phyloP scores from a whole-genome alignment of 64 coral and sea anemone genomes.

The Actinia equina region DNA sequence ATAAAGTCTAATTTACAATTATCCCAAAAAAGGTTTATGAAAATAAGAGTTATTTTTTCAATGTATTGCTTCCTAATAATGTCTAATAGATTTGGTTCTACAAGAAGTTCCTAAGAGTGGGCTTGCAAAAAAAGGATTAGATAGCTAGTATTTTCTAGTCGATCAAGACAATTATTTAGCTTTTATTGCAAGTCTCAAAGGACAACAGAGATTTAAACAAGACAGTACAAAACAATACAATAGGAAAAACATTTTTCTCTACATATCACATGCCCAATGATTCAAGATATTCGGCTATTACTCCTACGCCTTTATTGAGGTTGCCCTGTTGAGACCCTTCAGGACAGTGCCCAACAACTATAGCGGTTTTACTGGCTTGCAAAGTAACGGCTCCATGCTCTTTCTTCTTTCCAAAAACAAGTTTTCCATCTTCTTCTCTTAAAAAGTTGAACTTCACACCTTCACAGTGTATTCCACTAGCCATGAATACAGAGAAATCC shows the following conservation, averaged over 20 bases:
- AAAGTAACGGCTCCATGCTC: constrained; percentile 44
- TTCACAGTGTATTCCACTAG: constrained; percentile 38
- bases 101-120: neutral
- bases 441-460: constrained; percentile 61
- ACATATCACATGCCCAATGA: constrained; percentile 35
- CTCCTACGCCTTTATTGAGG: constrained; percentile 69
- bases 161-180: neutral
- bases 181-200: neutral
- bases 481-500: constrained; percentile 51
- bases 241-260: neutral
- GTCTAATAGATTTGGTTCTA: neutral
- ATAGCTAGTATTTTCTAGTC: neutral
- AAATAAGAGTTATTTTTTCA: neutral
- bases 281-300: constrained; percentile 91
- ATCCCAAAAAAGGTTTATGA: constrained; percentile 4
- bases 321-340: constrained; percentile 77
- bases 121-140: neutral
- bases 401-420: constrained; percentile 53
- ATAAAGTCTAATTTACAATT: constrained; percentile 7
- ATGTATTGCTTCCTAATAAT: neutral
- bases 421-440: constrained; percentile 72
- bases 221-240: constrained; percentile 10
- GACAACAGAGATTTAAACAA: neutral
- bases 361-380: constrained; percentile 69
- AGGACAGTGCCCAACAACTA: constrained; percentile 56